Percentiles rank a stretch among this genome's conserved stretches.
Evolutionary conservation across 2,888 invertebrate species (phyloP).

Genomic region (Erannis defoliaria): DNA sequence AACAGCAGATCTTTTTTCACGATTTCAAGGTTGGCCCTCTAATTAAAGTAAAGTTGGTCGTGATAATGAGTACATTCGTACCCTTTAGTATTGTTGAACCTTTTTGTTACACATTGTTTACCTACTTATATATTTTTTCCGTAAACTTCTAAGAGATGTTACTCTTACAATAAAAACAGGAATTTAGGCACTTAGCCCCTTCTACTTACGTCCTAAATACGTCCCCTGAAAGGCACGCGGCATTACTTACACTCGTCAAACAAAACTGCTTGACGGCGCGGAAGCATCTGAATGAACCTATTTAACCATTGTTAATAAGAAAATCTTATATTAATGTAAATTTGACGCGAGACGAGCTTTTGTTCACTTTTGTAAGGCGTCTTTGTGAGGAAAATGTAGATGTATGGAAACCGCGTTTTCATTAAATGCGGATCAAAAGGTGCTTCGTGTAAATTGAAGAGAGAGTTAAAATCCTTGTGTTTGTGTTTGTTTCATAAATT

Average conservation of each 20-base stretch:
- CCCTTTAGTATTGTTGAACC: no score
- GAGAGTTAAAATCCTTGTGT: conserved; percentile 26
- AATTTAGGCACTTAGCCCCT: no score
- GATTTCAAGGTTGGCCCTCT: no score
- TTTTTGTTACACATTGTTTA: no score
- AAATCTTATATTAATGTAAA: conserved; percentile 83
- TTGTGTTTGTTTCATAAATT: conserved; percentile 30
- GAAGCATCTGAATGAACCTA: conserved; percentile 67
- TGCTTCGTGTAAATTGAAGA: conserved; percentile 26
- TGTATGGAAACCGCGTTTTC: conserved; percentile 45
- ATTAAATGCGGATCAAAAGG: conserved; percentile 42
- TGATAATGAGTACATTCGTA: no score
- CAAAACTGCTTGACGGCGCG: conserved; percentile 75
- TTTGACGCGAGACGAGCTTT: conserved; percentile 71
- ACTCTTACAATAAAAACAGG: no score
- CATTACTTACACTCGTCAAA: conserved; percentile 63
- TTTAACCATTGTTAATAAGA: conserved; percentile 75
- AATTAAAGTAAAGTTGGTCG: no score
- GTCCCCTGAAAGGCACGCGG: conserved; percentile 67
- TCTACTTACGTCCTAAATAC: conserved; percentile 1
- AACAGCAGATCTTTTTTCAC: no score
- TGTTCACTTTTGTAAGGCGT: conserved; percentile 70
- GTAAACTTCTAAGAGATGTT: not conserved
- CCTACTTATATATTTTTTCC: no score
- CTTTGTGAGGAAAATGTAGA: conserved; percentile 55